Percentiles rank a stretch among this genome's conserved stretches.
phyloP scores from a whole-genome alignment of 2,888 invertebrate species.

The Epinotia ramella region DNA sequence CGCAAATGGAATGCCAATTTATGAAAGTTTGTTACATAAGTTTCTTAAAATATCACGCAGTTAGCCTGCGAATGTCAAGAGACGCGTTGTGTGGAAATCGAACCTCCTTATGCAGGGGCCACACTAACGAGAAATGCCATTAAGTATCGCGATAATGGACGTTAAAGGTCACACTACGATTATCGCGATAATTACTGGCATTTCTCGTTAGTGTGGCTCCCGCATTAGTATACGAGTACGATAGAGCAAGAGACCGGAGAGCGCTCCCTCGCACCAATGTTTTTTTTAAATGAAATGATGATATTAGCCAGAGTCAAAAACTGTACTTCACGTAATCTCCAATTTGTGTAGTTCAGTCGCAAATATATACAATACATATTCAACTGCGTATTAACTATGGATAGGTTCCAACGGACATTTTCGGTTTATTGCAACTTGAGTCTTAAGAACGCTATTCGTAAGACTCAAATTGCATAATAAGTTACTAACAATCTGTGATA shows the following conservation, averaged over 20 bases:
- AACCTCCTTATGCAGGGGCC: too few species aligned
- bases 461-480: not conserved
- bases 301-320: not conserved
- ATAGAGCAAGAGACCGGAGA: not conserved
- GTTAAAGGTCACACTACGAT: too few species aligned
- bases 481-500: not conserved
- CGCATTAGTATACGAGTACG: not conserved
- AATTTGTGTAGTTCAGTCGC: not conserved
- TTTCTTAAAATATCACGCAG: too few species aligned
- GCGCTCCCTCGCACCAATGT: not conserved
- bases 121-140: too few species aligned
- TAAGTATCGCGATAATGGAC: too few species aligned
- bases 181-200: too few species aligned
- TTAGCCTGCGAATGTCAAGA: too few species aligned
- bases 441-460: not conserved
- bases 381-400: not conserved
- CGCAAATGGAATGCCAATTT: too few species aligned
- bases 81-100: not conserved
- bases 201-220: too few species aligned
- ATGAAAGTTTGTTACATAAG: too few species aligned
- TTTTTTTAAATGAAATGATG: not conserved
- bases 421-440: not conserved
- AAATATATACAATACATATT: not conserved
- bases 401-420: not conserved
- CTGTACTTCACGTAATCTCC: not conserved